phyloP scores from a whole-genome alignment of 2,888 invertebrate species.

The Cheiracanthium punctorium region DNA sequence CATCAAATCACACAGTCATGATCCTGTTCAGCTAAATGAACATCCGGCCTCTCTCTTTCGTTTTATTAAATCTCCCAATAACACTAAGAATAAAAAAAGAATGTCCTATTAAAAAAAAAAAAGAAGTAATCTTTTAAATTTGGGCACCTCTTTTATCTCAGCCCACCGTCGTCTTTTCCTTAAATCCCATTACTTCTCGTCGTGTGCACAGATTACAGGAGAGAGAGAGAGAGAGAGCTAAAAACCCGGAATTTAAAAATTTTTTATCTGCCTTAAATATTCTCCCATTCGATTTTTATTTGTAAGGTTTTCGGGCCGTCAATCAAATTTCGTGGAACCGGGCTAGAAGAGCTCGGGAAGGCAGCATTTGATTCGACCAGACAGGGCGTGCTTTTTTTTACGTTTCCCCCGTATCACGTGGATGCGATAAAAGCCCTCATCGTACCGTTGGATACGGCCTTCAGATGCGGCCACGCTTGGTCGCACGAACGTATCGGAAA shows the following conservation, averaged over 20 bases:
- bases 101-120: too few relatives aligned
- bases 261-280: not conserved
- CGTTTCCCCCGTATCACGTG: constrained; percentile 4
- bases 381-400: constrained; percentile 8
- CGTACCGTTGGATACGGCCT: not conserved
- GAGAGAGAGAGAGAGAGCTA: not conserved
- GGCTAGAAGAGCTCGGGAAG: not conserved
- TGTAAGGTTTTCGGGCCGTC: not conserved
- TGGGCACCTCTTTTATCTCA: too few relatives aligned
- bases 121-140: too few relatives aligned
- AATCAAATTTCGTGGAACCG: not conserved
- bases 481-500: not conserved
- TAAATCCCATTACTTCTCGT: too few relatives aligned
- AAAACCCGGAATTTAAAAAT: not conserved
- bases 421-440: constrained; percentile 19
- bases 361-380: not conserved
- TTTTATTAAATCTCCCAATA: too few relatives aligned
- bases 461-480: constrained; percentile 10
- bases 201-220: not conserved
- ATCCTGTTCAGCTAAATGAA: too few relatives aligned
- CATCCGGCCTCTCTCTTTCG: too few relatives aligned
- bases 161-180: too few relatives aligned
- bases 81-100: too few relatives aligned
- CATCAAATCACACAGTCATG: too few relatives aligned
- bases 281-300: not conserved